Base-by-base conservation (phyloP, 2,888 invertebrate genomes). In the Apodemia duryi region DNA sequence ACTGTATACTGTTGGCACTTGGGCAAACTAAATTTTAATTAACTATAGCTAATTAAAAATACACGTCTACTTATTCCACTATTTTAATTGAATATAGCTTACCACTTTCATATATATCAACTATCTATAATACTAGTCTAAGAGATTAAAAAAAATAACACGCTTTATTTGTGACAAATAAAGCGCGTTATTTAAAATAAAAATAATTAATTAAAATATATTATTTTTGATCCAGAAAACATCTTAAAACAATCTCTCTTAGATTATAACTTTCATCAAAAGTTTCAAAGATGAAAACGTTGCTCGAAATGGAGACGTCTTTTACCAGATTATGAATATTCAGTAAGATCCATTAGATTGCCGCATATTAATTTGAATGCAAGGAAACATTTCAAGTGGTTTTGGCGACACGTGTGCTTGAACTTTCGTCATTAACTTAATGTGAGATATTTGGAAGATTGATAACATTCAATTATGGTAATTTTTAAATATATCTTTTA, bases 321-420 rank as follows among this genome's bases (percentile, higher is more conserved):
- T 11, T 57, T 10, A 32, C 2, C 32, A 57, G 57, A 29, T 29
- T 28, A 57, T 57, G 57, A 57, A 57, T 57, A 57, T 29, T 57
- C 57, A 57, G 57, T 32, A 32, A 57, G 57, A 28, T 29, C 57
- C 32, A 57, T 32, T 32, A 57, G 9, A 57, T 57, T 32, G 32
- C 11, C 29, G 32, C 57, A 32, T 32, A 57, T 57, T 57, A 57
- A 57, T 57, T 57, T 32, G 28, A 57, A 57, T 32, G 57, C 32
- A 54, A 54, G 52, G 52, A 54, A 52, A 54, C 29, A 28, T 54
- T 57, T 13, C 29, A 57, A 57, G 54, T 57, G 54, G 32, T 57
- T 54, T 57, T 1, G 29, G 54, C 54, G 13, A 57, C 54, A 57
- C 5, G 54, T 57, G 54, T 28, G 29, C 29, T 29, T 29, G 11